phyloP scores from a whole-genome alignment of 2,113 vertebrate genomes.

The Sander lucioperca region DNA sequence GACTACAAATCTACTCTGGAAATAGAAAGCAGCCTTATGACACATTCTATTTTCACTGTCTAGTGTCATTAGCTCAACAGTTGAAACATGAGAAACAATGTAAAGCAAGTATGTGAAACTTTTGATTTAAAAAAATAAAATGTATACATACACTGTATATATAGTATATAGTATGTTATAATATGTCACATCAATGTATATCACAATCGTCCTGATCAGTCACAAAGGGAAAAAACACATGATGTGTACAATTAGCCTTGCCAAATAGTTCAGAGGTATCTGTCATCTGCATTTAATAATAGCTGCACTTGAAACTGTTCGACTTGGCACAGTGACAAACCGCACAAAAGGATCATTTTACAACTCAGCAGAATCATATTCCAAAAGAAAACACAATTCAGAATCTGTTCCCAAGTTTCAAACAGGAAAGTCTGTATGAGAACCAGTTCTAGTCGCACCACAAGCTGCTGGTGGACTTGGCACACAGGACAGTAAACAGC shows the following conservation, averaged over 20 bases:
- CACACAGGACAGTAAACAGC: constrained; percentile 58
- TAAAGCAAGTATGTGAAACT: constrained; percentile 9
- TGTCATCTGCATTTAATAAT: constrained; percentile 73
- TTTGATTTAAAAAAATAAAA: constrained; percentile 14
- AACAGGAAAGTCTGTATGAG: constrained; percentile 53
- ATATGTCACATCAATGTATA: background rate
- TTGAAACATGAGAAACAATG: constrained; percentile 42
- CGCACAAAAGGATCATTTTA: constrained; percentile 55
- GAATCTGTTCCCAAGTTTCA: constrained; percentile 29
- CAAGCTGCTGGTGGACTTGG: constrained; percentile 50
- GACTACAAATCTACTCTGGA: constrained; percentile 55
- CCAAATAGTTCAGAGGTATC: constrained; percentile 45
- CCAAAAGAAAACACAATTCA: constrained; percentile 35
- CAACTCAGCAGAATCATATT: constrained; percentile 32
- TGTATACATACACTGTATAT: too few relatives aligned
- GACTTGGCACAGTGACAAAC: constrained; percentile 50
- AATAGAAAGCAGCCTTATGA: constrained; percentile 63
- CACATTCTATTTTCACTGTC: constrained; percentile 56
- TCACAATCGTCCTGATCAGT: constrained; percentile 1
- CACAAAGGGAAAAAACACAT: background rate
- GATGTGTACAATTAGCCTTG: constrained; percentile 36
- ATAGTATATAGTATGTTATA: too few relatives aligned
- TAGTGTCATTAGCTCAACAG: constrained; percentile 43
- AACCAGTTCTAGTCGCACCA: constrained; percentile 43
- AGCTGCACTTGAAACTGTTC: constrained; percentile 61